phyloP scores from a whole-genome alignment of 2,888 invertebrate genomes.

The Agrochola macilenta region DNA sequence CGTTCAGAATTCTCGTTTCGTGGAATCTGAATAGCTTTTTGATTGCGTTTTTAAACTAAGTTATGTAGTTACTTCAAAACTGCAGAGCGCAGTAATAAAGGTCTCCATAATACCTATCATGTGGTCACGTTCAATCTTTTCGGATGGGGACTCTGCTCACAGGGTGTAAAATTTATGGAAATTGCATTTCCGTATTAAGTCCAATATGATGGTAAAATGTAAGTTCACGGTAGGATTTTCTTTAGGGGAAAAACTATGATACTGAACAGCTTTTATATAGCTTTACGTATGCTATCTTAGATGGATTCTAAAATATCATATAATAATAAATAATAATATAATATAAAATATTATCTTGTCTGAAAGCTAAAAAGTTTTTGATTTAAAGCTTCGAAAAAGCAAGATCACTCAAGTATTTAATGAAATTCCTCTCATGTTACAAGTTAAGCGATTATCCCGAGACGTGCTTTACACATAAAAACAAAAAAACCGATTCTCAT shows the following conservation, averaged over 20 bases:
- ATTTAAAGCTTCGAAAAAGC: constrained; percentile 1
- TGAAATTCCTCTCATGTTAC: constrained; percentile 16
- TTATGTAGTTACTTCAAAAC: constrained; percentile 41
- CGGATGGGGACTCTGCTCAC: constrained; percentile 86
- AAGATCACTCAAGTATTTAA: constrained; percentile 19
- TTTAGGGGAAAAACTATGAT: constrained; percentile 65
- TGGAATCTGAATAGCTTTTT: constrained; percentile 44
- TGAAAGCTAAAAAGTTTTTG: neutral
- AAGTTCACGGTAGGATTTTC: constrained; percentile 72
- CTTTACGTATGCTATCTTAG: neutral
- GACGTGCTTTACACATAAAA: constrained; percentile 32
- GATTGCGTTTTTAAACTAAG: constrained; percentile 48
- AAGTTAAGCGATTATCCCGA: constrained; percentile 34
- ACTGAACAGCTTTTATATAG: constrained; percentile 45
- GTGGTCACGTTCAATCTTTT: constrained; percentile 88
- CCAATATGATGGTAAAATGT: constrained; percentile 79
- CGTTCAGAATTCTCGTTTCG: constrained; percentile 44
- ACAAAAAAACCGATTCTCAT: constrained; percentile 69
- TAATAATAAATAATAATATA: too few species aligned
- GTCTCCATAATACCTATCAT: constrained; percentile 70
- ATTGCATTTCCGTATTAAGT: constrained; percentile 89
- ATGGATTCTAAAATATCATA: too few species aligned
- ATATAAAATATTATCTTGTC: too few species aligned
- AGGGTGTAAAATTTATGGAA: constrained; percentile 90
- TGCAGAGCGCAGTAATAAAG: constrained; percentile 48